Evolutionary conservation across 2,888 invertebrate species (phyloP).

Genomic region (Diploptera punctata): DNA sequence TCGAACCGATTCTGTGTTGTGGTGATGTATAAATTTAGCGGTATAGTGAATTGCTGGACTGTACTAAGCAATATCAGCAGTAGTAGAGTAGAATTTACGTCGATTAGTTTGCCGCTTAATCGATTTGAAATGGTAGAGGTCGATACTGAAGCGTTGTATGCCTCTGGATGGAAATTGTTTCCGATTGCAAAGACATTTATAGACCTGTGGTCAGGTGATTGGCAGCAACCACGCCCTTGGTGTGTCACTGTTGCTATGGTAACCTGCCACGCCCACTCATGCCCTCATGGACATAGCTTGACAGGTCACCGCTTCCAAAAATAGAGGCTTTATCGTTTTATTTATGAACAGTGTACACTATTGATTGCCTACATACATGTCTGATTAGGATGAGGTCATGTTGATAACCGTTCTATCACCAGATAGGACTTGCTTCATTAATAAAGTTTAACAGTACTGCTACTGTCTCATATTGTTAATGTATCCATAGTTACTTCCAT

Average conservation of each 20-base stretch:
- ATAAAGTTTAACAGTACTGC: too few species aligned
- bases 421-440: too few species aligned
- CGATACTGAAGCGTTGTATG: neutral
- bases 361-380: constrained; percentile 9
- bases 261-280: constrained; percentile 13
- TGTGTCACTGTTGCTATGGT: constrained; percentile 29
- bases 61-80: too few species aligned
- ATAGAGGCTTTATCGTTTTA: constrained; percentile 8
- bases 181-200: constrained; percentile 23
- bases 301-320: neutral
- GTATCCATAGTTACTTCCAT: too few species aligned
- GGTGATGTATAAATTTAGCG: too few species aligned
- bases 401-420: neutral
- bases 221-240: constrained; percentile 31
- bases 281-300: constrained; percentile 15
- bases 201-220: constrained; percentile 33
- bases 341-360: neutral
- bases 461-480: too few species aligned
- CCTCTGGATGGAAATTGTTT: constrained; percentile 18
- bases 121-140: constrained; percentile 1
- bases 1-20: too few species aligned
- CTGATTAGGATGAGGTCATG: neutral
- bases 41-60: too few species aligned
- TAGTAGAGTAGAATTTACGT: neutral
- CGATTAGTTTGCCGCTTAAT: neutral